Base-by-base conservation (phyloP, 2,797 vertebrate genomes). In the Taenioides sp. region DNA sequence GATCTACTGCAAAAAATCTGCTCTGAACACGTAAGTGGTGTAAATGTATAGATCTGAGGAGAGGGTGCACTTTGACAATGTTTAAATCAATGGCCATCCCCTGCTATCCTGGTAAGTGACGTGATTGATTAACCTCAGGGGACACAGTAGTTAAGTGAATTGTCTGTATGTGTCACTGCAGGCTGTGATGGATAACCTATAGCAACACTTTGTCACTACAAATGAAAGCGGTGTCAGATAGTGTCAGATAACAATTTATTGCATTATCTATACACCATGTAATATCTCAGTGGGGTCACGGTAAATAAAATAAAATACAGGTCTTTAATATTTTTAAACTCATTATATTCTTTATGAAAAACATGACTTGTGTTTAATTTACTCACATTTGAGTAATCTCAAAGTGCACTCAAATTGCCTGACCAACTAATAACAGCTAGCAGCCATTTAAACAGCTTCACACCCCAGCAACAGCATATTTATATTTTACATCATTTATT, bases 1-100 rank as follows among this genome's bases (percentile, higher is more conserved):
- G 97, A 99, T 40, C 95, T 99, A 73, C 86, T 99, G 22, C 95
- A 97, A 87, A 99, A 99, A 87, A 99, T 99, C 74, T 98, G 97
- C 65, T 99, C 97, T 0, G 97, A 99, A 84, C 97, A 98, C 12
- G 98, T 98, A 83, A 96, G 97, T 23, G 27, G 23, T 34, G 57
- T 28, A 22, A 25, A 65, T 27, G 10, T 22, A 63, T 40, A 40
- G 57, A 40, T 23, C 59, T 61, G 31, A 18, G 47, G 27, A 49
- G 49, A 61, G 22, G 17, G 1, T 61, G 60, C 17, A 31, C 22
- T 11, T 67, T 34, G 5, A 23, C 58, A 62, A 2, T 17, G 40
- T 47, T 60, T 52, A 47, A 67, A 68, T 66, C 28, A 37, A 65
- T 27, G 47, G 12, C 28, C 12, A 59, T 22, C 20, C 23, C 75